Evolutionary conservation across 1,140 invertebrate genomes (phyloP), one percentile per base, ranked within the genome.

Genomic region (Venturia canescens): DNA sequence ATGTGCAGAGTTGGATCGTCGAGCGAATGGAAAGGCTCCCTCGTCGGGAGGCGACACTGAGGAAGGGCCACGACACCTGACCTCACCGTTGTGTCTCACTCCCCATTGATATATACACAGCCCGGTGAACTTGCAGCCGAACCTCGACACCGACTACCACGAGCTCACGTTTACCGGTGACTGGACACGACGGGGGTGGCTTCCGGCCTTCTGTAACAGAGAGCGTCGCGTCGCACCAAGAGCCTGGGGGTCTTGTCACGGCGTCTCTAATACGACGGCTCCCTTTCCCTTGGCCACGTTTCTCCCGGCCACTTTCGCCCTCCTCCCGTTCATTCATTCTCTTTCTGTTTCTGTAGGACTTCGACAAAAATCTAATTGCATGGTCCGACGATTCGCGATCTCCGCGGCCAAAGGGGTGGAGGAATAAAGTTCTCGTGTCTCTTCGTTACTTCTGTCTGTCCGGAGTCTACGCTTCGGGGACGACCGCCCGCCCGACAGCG

Each of bases 301-400:
- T 69, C 66, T 69, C 66, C 18, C n/a, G 29, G 16, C 16, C 66
- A 31, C 27, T 29, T 29, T 69, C 27, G 6, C 27, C 23, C 2
- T 66, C 2, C 2, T 69, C 66, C 66, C 27, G n/a, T 31, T 16
- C 29, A 69, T 69, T 77, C 57, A n/a, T n/a, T n/a, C 16, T 50
- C 3, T 76, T 5, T 63, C 3, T 48, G 60, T 66, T 66, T 77
- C 75, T 77, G 75, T 77, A 77, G 60, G 75, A 66, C 75, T 77
- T 77, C 75, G 57, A 77, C 75, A 66, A 77, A 77, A 77, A 76
- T 76, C 72, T 77, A 77, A 77, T 77, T 77, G 75, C 72, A 53
- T 34, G 50, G 15, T 53, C 53, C 57, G 34, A 66, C 57, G 53
- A 26, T 77, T 60, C 53, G 75, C 18, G 34, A 63, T 63, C 60